These are phyloP conservation scores for Andrena bucephala DNA, from an alignment of 2,888 invertebrate species.

Conservation along the genomic window DNA sequence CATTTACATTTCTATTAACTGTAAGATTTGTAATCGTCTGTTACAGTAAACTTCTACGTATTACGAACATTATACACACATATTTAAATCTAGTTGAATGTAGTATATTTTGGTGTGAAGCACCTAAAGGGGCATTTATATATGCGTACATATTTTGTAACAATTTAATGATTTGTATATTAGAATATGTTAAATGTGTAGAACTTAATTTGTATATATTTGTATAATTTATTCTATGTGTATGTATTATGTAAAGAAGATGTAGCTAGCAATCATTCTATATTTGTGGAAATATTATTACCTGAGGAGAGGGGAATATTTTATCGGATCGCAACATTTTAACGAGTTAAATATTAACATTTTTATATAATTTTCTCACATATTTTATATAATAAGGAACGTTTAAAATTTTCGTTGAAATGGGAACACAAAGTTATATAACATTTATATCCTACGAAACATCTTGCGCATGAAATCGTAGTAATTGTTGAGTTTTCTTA, in stretches of 20 bases:
- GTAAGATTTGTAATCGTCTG: conserved; percentile 41
- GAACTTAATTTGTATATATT: conserved; percentile 67
- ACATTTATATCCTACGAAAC: conserved; percentile 5
- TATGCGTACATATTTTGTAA: conserved; percentile 44
- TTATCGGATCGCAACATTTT: conserved; percentile 5
- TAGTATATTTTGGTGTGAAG: conserved; percentile 64
- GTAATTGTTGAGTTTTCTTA: conserved; percentile 10
- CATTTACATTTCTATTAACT: conserved; percentile 29
- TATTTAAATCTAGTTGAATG: conserved; percentile 45
- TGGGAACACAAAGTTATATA: not conserved
- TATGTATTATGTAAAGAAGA: conserved; percentile 60
- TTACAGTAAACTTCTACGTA: conserved; percentile 33
- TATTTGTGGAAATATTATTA: conserved; percentile 28
- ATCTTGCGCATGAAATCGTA: conserved; percentile 1
- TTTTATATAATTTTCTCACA: conserved; percentile 13
- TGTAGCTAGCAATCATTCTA: conserved; percentile 36
- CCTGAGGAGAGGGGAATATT: conserved; percentile 19
- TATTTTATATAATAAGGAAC: conserved; percentile 2
- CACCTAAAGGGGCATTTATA: conserved; percentile 68
- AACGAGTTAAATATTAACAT: conserved; percentile 17
- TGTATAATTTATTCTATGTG: conserved; percentile 66
- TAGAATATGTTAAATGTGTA: conserved; percentile 56
- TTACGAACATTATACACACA: conserved; percentile 22
- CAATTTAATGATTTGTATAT: conserved; percentile 60
- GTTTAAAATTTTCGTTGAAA: conserved; percentile 13